Evolutionary conservation across 2,113 vertebrate species (phyloP), one percentile per base, ranked within the genome.

Genomic region (Lipotes vexillifer): DNA sequence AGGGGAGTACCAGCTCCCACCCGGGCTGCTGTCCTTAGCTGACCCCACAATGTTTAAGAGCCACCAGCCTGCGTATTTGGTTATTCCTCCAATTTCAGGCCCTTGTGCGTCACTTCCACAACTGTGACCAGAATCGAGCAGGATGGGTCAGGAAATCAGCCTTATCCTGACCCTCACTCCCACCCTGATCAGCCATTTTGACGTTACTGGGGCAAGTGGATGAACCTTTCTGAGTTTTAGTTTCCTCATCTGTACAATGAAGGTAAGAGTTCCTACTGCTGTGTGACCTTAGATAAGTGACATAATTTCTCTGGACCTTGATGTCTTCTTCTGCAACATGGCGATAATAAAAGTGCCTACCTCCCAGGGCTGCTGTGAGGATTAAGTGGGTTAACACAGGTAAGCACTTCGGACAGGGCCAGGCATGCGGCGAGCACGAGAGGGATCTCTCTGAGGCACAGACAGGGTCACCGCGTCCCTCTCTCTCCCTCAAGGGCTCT

Each of bases 381-480:
- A 61, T 23, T 41, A 59, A n/a, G 5, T 3, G 41, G 49, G 71
- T 41, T 75, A 17, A 31, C 2, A 1, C 5, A 23, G 23, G 27
- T 11, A 17, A 66, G 63, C 21, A 10, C 14, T 21, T 5, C 9
- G n/a, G 36, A 46, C 11, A 55, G 65, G 55, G 57, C 17, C 15
- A 7, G 68, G 84, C 13, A 41, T 3, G 0, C 23, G 33, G 63
- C n/a, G 31, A 74, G 46, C 21, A n/a, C 1, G 10, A 38, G 6
- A 20, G 27, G 8, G 63, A 52, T 15, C 36, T 31, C 80, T 44
- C 52, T 4, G 68, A 74, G 63, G 46, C 55, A 12, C n/a, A 36
- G 14, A 10, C 6, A 63, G 55, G 10, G 88, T 5, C 65, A 2
- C 6, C 0, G 0, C 0, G 0, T 20, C 52, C 82, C 44, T 36